These are phyloP conservation scores for Hephaestus fuliginosus DNA, from an alignment of 2,797 vertebrate species.

Conservation along the genomic window DNA sequence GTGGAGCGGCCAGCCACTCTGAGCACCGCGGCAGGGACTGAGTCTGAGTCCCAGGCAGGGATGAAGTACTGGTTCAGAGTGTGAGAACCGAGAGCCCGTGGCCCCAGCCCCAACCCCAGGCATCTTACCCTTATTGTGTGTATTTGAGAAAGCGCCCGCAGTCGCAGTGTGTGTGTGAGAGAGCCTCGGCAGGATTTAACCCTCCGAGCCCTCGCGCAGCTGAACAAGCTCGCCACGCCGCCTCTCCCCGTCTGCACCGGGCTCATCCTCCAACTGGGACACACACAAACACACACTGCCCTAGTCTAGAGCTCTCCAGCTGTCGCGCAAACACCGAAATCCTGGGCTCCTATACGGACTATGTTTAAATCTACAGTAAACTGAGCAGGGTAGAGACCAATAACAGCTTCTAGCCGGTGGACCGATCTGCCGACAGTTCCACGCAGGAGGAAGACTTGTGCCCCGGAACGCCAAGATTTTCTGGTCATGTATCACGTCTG, in stretches of 20 bases:
- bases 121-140: slow-evolving; percentile 71
- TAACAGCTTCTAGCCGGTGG: neutral
- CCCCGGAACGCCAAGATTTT: slow-evolving; percentile 20
- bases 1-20: slow-evolving; percentile 73
- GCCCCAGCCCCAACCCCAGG: slow-evolving; percentile 71
- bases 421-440: neutral
- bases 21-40: slow-evolving; percentile 58
- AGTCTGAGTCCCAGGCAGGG: slow-evolving; percentile 57
- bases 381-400: slow-evolving; percentile 3
- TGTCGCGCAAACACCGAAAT: slow-evolving; percentile 67
- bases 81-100: slow-evolving; percentile 79
- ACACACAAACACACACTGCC: slow-evolving; percentile 75
- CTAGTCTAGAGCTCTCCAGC: slow-evolving; percentile 71
- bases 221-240: slow-evolving; percentile 82
- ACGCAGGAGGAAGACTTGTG: slow-evolving; percentile 8
- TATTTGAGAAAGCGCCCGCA: slow-evolving; percentile 63
- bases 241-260: slow-evolving; percentile 68
- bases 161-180: slow-evolving; percentile 63
- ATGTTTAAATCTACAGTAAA: slow-evolving; percentile 35
- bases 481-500: slow-evolving; percentile 55
- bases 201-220: slow-evolving; percentile 83
- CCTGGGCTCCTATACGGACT: slow-evolving; percentile 41
- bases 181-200: slow-evolving; percentile 81
- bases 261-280: slow-evolving; percentile 79
- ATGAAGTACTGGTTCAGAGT: slow-evolving; percentile 67